These are phyloP conservation scores for Zophobas atratus DNA, from an alignment of 1,140 invertebrate species.

Conservation along the genomic window DNA sequence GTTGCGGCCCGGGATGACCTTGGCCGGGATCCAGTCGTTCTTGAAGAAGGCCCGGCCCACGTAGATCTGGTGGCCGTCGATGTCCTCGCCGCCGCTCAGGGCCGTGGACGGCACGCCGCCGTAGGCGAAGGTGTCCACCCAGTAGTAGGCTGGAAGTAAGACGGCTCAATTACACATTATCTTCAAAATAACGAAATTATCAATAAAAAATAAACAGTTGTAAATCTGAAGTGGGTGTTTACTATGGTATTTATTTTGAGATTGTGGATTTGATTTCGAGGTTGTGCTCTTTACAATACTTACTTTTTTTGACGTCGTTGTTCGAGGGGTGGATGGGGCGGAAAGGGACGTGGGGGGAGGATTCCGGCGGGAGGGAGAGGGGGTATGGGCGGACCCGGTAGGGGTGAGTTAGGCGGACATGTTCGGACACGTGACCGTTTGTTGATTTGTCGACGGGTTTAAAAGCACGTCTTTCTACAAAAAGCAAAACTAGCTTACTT, in stretches of 20 bases:
- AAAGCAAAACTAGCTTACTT: not conserved
- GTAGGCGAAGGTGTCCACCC: conserved; percentile 60
- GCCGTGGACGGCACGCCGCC: conserved; percentile 68
- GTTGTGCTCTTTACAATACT: not conserved
- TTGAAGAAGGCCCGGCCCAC: conserved; percentile 82
- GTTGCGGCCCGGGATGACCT: conserved; percentile 79
- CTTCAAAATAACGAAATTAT: not conserved
- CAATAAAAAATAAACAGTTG: not conserved
- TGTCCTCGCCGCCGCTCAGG: conserved; percentile 79
- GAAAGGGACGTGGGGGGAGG: conserved; percentile 11
- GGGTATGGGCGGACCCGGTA: conserved; percentile 12
- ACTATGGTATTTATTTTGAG: too few species aligned
- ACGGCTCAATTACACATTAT: not conserved
- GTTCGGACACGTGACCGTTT: conserved; percentile 4
- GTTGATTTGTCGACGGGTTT: not conserved
- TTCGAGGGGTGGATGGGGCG: conserved; percentile 22
- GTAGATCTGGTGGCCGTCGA: conserved; percentile 80
- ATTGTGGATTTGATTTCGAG: too few species aligned
- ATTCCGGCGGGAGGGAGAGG: conserved; percentile 13
- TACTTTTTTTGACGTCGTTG: conserved; percentile 18
- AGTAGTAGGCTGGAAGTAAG: conserved; percentile 62
- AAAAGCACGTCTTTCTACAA: conserved; percentile 7
- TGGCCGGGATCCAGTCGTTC: conserved; percentile 83
- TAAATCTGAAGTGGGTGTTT: too few species aligned
- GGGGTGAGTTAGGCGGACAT: not conserved